Evolutionary conservation across 2,888 invertebrate genomes (phyloP), one percentile per base, ranked within the genome.

Genomic region (Sthenelais limicola): DNA sequence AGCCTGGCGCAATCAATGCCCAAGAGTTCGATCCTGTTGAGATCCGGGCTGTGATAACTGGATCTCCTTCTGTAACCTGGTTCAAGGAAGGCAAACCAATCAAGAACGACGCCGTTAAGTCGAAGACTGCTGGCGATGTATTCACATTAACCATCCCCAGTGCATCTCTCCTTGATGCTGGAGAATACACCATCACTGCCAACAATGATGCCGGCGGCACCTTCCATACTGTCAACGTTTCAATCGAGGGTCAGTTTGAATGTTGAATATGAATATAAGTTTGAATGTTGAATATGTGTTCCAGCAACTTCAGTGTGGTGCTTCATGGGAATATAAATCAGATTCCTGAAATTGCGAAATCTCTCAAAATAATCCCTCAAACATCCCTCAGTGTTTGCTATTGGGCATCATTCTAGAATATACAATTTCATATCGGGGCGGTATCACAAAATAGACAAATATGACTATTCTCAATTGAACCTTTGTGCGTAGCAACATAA

Each of bases 51-150:
- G 43, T 51, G 9, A 54, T 76, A 35, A 71, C 48, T 67, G 67
- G 67, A 12, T 9, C 43, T 21, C 62, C 78, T 2, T 74, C 69
- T 18, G 76, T 80, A 24, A 71, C 71, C 0, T 81, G 80, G 80
- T 73, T 79, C 58, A 76, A 75, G 66, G 75, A 77, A 15, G 78
- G 78, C 38, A 77, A 76, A 58, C 75, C 77, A 15, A 43, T 80
- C 33, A 74, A 74, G 68, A 24, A 72, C 33, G 73, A 69, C 32
- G 28, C 71, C 24, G 54, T 75, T 26, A 58, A 70, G 48, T 56
- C 78, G n/a, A 72, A 33, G 3, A 35, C 43, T n/a, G 70, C 75
- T 2, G 70, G 68, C 12, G 74, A 74, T 32, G 43, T 43, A 12
- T 71, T 71, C 49, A 48, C 51, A 15, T 49, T 78, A n/a, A 38